These are phyloP conservation scores for Menidia beryllina DNA, from an alignment of 2,113 vertebrate genomes.

Conservation along the genomic window DNA sequence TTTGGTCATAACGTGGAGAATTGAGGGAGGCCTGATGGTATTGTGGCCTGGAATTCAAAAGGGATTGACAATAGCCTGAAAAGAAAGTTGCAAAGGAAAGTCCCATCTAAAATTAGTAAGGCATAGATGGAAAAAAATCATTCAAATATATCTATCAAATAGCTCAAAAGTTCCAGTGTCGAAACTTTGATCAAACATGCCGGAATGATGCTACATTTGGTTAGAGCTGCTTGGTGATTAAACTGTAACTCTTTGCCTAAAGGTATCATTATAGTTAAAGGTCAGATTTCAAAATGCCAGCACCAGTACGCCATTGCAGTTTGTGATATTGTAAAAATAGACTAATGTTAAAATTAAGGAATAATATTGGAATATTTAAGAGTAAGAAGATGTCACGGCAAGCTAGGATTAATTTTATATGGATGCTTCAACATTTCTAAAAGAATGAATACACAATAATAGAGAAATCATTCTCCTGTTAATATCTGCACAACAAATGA, in stretches of 20 bases:
- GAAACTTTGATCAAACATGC: constrained; percentile 4
- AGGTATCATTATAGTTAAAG: constrained; percentile 56
- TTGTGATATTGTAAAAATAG: constrained; percentile 22
- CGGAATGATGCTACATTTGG: constrained; percentile 5
- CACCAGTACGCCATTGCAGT: constrained; percentile 13
- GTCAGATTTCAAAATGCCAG: constrained; percentile 67
- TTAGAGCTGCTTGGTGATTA: constrained; percentile 26
- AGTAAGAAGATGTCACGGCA: neutral
- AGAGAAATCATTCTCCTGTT: too few relatives aligned
- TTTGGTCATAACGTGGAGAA: neutral
- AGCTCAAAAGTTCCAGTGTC: neutral
- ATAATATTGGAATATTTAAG: neutral
- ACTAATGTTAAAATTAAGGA: constrained; percentile 33
- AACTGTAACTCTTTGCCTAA: constrained; percentile 46
- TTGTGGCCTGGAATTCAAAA: neutral
- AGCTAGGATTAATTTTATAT: constrained; percentile 4
- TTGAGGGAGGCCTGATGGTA: neutral
- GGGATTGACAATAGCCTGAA: neutral
- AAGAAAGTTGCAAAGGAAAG: neutral
- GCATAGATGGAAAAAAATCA: neutral
- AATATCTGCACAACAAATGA: too few relatives aligned
- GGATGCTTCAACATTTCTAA: neutral
- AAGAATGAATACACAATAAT: neutral
- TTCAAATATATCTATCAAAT: neutral
- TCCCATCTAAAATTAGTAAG: neutral